A percentile compares a stretch with the other conserved stretches of the same genome.
These are phyloP conservation scores for Ursus arctos DNA, from an alignment of 2,113 vertebrate species.

Conservation along the genomic window DNA sequence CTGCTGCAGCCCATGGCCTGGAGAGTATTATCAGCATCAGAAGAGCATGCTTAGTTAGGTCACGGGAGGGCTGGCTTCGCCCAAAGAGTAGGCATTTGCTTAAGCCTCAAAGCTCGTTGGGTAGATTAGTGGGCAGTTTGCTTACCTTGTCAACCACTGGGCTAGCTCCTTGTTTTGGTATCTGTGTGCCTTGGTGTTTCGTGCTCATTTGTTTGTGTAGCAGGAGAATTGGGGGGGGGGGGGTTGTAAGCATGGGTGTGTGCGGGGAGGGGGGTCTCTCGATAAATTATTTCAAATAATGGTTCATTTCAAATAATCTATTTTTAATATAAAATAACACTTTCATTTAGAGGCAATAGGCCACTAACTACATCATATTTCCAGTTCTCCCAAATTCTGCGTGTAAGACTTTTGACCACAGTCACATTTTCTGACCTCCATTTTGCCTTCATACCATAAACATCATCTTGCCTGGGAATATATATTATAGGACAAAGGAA, in stretches of 20 bases:
- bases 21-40: slow-evolving; percentile 34
- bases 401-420: neutral
- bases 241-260: rapidly evolving
- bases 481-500: neutral
- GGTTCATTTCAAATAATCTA: neutral
- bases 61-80: slow-evolving; percentile 41
- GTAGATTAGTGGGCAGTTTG: slow-evolving; percentile 73
- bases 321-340: neutral
- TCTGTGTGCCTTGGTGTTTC: neutral
- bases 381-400: neutral
- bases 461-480: neutral
- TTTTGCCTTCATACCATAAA: slow-evolving; percentile 10
- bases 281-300: neutral
- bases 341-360: neutral
- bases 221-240: too few species aligned
- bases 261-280: neutral
- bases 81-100: slow-evolving; percentile 68
- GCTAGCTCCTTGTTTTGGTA: neutral
- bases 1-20: slow-evolving; percentile 35
- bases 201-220: neutral
- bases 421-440: slow-evolving; percentile 31
- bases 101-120: slow-evolving; percentile 58
- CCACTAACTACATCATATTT: neutral
- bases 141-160: slow-evolving; percentile 24
- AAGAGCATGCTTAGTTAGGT: slow-evolving; percentile 68